Conservation (phyloP, 2,113 vertebrate genomes). For the Recurvirostra avosetta region DNA sequence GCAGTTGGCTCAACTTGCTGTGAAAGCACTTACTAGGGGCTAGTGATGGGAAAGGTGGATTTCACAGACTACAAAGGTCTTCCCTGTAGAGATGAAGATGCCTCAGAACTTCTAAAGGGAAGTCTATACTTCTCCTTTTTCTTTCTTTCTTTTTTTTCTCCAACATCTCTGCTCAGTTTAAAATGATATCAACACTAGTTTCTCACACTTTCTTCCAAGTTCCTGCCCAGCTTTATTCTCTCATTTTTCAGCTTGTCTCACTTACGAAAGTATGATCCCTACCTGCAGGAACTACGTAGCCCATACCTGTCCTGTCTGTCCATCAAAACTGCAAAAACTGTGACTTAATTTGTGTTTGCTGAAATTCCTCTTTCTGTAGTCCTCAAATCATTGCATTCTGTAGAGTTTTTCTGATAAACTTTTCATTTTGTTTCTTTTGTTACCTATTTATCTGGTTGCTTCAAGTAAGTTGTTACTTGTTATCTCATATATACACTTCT, state of each 20-base stretch:
- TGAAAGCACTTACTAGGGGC: neutral
- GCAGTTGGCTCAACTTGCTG: neutral
- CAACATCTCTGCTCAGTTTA: neutral
- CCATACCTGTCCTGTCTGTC: neutral
- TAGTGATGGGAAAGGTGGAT: neutral
- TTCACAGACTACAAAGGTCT: neutral
- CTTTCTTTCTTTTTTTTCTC: neutral
- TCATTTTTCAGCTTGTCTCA: neutral
- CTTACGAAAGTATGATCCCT: neutral
- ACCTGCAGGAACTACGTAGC: neutral
- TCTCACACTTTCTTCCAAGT: neutral
- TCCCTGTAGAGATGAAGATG: neutral
- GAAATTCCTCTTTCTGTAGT: neutral
- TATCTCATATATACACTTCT: neutral
- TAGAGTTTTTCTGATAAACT: neutral
- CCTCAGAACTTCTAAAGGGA: neutral
- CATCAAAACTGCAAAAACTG: neutral
- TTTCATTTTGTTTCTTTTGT: neutral
- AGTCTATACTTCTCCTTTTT: neutral
- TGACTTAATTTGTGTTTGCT: neutral
- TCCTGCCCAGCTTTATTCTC: neutral
- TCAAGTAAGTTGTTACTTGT: neutral
- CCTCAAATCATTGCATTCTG: neutral
- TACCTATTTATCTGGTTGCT: neutral
- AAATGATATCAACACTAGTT: neutral